A percentile compares a stretch with the other conserved stretches of the same genome.
Evolutionary conservation across 2,797 vertebrate genomes (phyloP).

Genomic region (Chelon auratus): DNA sequence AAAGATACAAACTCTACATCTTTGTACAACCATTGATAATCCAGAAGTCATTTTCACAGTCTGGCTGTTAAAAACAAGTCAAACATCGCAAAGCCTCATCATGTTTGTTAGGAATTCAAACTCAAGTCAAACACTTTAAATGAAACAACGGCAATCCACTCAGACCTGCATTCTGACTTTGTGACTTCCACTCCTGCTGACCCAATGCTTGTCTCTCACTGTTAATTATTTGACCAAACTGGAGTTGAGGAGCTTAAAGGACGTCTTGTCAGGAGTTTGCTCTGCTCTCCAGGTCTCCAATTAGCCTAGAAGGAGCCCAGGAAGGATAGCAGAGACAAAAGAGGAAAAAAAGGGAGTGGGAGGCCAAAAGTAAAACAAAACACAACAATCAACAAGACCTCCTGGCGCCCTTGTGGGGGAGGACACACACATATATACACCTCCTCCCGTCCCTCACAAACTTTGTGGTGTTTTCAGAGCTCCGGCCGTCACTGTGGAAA

Average conservation of each 20-base stretch:
- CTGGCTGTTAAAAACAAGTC: constrained; percentile 17
- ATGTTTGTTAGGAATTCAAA: constrained; percentile 56
- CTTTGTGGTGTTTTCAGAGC: constrained; percentile 72
- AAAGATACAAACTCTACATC: not conserved
- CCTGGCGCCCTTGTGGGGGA: constrained; percentile 63
- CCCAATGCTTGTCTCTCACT: constrained; percentile 56
- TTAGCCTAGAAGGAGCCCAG: constrained; percentile 81
- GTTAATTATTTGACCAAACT: constrained; percentile 85
- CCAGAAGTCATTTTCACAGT: not conserved
- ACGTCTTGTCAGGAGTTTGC: constrained; percentile 71
- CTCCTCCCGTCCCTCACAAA: constrained; percentile 61
- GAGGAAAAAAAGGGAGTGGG: constrained; percentile 47
- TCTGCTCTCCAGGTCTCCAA: constrained; percentile 79
- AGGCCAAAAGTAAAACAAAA: constrained; percentile 75
- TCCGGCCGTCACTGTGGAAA: constrained; percentile 90
- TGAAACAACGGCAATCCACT: constrained; percentile 71
- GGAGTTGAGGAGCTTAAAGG: constrained; percentile 71
- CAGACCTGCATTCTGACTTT: constrained; percentile 65
- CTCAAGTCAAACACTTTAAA: constrained; percentile 67
- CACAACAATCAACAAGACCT: constrained; percentile 82
- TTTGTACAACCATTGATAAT: constrained; percentile 20
- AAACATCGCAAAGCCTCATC: constrained; percentile 43
- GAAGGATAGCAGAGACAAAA: constrained; percentile 75
- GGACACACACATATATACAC: constrained; percentile 35
- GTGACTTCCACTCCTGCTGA: constrained; percentile 66